Percentiles rank a stretch among this genome's conserved stretches.
Evolutionary conservation across 2,888 invertebrate genomes (phyloP).

Genomic region (Caenorhabditis afra): DNA sequence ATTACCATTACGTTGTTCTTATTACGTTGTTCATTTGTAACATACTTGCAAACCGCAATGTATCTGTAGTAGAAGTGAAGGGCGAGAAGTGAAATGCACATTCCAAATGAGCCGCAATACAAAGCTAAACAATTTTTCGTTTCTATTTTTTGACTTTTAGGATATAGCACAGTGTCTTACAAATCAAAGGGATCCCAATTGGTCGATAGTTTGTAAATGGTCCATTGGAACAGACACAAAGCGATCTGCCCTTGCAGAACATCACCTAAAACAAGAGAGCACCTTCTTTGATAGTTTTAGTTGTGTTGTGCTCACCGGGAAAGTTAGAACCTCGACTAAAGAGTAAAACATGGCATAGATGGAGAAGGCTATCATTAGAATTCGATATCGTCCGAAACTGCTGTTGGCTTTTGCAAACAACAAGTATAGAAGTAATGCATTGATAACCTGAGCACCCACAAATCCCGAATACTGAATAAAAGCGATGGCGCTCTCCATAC

Average conservation of each 20-base stretch:
- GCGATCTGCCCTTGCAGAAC: constrained; percentile 35
- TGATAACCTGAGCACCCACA: constrained; percentile 18
- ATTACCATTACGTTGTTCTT: no score
- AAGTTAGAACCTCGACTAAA: constrained; percentile 16
- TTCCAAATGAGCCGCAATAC: constrained; percentile 42
- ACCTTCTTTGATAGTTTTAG: background rate
- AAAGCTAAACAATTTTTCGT: constrained; percentile 19
- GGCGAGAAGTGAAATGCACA: constrained; percentile 27
- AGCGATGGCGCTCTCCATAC: constrained; percentile 12
- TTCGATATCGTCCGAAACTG: constrained; percentile 38
- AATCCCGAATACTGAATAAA: constrained; percentile 29
- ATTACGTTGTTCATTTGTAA: no score
- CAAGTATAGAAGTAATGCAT: constrained; percentile 18
- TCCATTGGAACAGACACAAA: constrained; percentile 30
- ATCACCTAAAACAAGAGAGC: constrained; percentile 24
- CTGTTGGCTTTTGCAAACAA: constrained; percentile 7
- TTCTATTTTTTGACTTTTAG: no score
- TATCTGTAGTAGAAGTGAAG: constrained; percentile 48
- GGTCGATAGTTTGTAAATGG: constrained; percentile 12
- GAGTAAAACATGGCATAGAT: constrained; percentile 36
- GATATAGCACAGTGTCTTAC: background rate
- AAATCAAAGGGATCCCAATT: constrained; percentile 13
- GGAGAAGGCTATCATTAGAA: constrained; percentile 31
- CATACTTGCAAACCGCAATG: constrained; percentile 39
- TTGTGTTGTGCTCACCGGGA: constrained; percentile 13